Evolutionary conservation across 2,797 vertebrate genomes (phyloP), one percentile per base, ranked within the genome.

Genomic region (Poecilia wingei): DNA sequence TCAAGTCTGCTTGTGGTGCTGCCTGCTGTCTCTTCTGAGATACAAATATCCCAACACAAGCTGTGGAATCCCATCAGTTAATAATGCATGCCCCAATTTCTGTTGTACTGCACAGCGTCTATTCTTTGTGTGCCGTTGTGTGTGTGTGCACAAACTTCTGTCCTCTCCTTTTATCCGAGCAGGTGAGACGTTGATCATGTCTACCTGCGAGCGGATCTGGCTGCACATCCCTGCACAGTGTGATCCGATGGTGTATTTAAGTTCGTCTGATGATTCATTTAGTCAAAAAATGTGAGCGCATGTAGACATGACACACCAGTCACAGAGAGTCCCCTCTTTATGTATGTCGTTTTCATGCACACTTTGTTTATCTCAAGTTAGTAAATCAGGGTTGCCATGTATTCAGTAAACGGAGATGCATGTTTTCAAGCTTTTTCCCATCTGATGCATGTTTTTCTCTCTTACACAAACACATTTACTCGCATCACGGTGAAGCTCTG

Each of bases 71-170:
- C 80, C 84, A 71, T 86, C 85, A 75, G 80, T 92, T 86, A 92
- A 93, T 93, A 93, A 94, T 92, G 82, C 88, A 92, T 90, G 84
- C 75, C 87, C 90, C 90, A 91, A 88, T 94, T 91, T 93, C 82
- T 88, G 88, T 88, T 36, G 39, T 74, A 45, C 84, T 80, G 69
- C 73, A 76, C 79, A 51, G 77, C 72, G 77, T 85, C 77, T 77
- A 77, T 75, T 88, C 79, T 87, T 81, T 90, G 87, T 90, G 87
- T 88, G 86, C 73, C 16, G 31, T 70, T 16, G 41, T 41, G 41
- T 8, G 41, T 41, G 41, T 8, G 41, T 7, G 8, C 7, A 53
- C 1, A 55, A 4, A 68, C 1, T 1, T 59, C 36, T 72, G 55
- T 49, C 47, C 72, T 59, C 53, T 4, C 9, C 73, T 64, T 77